phyloP scores from a whole-genome alignment of 2,888 invertebrate genomes.

The Phaedon cochleariae region DNA sequence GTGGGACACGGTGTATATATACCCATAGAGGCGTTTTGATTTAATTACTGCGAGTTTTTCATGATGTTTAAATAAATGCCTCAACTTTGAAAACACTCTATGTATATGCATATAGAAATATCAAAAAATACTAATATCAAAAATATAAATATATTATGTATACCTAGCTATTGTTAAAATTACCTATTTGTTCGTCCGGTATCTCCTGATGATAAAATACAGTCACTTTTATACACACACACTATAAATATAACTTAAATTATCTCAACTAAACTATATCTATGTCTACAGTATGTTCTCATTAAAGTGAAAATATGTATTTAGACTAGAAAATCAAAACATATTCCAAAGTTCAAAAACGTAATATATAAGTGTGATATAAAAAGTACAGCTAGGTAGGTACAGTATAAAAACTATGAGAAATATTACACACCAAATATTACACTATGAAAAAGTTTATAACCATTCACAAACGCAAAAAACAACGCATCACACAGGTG shows the following conservation, averaged over 20 bases:
- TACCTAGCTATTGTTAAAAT: neutral
- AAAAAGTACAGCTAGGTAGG: neutral
- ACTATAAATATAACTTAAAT: constrained; percentile 2
- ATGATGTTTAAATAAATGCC: too few relatives aligned
- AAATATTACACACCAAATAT: constrained; percentile 7
- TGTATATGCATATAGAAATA: constrained; percentile 8
- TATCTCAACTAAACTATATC: neutral
- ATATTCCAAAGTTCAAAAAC: constrained; percentile 3
- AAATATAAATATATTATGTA: constrained; percentile 14
- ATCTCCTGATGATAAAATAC: constrained; percentile 23
- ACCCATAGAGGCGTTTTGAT: too few relatives aligned
- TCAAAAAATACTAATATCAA: constrained; percentile 15
- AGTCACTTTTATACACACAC: constrained; percentile 14
- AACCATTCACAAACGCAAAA: neutral
- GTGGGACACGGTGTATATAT: too few relatives aligned
- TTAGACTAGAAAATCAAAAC: neutral
- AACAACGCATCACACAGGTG: neutral
- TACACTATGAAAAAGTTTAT: neutral
- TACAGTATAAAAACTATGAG: neutral
- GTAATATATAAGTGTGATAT: neutral
- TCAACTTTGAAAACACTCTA: too few relatives aligned
- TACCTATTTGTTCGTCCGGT: constrained; percentile 14
- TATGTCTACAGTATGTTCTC: neutral
- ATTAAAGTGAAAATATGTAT: neutral
- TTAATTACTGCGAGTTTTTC: too few relatives aligned